phyloP scores from a whole-genome alignment of 2,113 vertebrate species.

The Garra rufa region DNA sequence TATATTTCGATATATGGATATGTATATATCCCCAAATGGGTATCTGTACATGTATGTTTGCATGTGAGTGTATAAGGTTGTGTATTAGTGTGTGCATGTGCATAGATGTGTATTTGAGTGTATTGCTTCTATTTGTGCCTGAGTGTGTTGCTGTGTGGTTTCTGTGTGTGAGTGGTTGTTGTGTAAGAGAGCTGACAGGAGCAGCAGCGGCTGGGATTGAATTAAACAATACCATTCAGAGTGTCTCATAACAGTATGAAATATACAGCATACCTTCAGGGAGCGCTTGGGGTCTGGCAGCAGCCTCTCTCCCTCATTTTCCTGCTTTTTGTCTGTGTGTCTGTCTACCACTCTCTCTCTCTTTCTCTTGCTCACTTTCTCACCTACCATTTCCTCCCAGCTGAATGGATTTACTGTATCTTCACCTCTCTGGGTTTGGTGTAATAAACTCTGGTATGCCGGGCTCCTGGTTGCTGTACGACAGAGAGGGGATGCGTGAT shows the following conservation, averaged over 20 bases:
- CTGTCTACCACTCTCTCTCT: slow-evolving; percentile 21
- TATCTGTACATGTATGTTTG: neutral
- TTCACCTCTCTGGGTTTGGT: slow-evolving; percentile 69
- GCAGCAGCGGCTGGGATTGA: slow-evolving; percentile 60
- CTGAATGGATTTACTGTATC: slow-evolving; percentile 74
- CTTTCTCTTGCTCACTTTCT: slow-evolving; percentile 8
- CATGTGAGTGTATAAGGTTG: neutral
- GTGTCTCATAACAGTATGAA: slow-evolving; percentile 57
- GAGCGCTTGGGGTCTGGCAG: slow-evolving; percentile 53
- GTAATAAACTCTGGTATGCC: slow-evolving; percentile 66
- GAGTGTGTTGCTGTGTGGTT: neutral
- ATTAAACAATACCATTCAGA: slow-evolving; percentile 73
- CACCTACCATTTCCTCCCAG: slow-evolving; percentile 61
- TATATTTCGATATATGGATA: neutral
- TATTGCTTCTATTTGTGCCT: neutral
- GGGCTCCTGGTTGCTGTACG: slow-evolving; percentile 62
- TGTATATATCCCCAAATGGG: neutral
- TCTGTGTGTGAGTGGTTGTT: slow-evolving; percentile 45
- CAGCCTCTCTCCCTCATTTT: slow-evolving; percentile 27
- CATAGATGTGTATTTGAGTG: neutral
- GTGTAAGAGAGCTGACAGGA: slow-evolving; percentile 50
- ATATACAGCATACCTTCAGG: slow-evolving; percentile 58
- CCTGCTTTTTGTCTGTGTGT: slow-evolving; percentile 19
- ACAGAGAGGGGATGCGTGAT: slow-evolving; percentile 44
- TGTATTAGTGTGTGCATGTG: neutral